phyloP scores from a whole-genome alignment of 2,888 invertebrate genomes.

The Sinodicranocentrus sp. region DNA sequence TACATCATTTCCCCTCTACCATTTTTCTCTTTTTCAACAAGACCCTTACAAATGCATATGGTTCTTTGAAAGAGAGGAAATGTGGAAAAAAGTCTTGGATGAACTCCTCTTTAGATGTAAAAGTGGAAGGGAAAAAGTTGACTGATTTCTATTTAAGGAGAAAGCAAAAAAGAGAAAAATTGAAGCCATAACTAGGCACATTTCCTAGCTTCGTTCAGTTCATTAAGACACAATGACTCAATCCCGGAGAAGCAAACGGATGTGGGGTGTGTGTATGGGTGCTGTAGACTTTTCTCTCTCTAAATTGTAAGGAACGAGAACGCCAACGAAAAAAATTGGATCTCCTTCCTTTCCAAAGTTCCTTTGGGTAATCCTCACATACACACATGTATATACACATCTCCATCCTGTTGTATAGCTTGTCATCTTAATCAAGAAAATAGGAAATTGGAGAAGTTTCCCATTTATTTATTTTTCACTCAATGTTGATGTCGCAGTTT shows the following conservation, averaged over 20 bases:
- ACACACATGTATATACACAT: no score
- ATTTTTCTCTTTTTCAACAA: constrained; percentile 14
- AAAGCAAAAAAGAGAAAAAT: no score
- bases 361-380: no score
- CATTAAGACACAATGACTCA: constrained; percentile 51
- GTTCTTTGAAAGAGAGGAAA: not conserved
- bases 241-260: not conserved
- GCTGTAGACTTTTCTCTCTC: no score
- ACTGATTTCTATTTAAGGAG: constrained; percentile 21
- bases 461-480: constrained; percentile 48
- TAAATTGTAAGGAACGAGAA: no score
- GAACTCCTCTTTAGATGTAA: constrained; percentile 23
- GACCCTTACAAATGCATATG: not conserved
- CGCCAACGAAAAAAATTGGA: no score
- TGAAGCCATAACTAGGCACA: constrained; percentile 27
- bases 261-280: not conserved
- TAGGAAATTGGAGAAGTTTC: not conserved
- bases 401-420: no score
- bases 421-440: constrained; percentile 41
- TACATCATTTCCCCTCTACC: constrained; percentile 39
- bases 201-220: constrained; percentile 30
- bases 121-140: not conserved
- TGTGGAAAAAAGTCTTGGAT: not conserved
- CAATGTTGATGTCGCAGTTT: constrained; percentile 45
- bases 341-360: no score